Base-by-base conservation (phyloP, 2,797 vertebrate genomes). In the Neosilurus hyrtlii region DNA sequence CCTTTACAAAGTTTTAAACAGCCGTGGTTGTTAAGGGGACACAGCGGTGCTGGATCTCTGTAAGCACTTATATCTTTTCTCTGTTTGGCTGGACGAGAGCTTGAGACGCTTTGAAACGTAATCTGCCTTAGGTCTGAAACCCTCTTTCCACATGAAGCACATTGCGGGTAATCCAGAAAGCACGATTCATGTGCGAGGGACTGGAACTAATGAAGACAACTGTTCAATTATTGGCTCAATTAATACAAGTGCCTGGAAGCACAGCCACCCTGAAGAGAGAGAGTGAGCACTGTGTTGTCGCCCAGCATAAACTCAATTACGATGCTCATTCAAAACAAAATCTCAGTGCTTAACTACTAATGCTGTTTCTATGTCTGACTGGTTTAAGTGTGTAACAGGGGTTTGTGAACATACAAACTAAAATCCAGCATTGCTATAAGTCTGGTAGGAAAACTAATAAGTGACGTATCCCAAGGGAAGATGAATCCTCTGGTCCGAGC, bases 141-240 rank as follows among this genome's bases (percentile, higher is more conserved):
- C 79, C 71, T 59, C 81, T 88, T 87, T 89, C 83, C 59, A 82
- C 84, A 86, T 83, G 20, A 88, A 92, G 91, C 90, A 89, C 91
- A 91, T 92, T 85, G 86, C 87, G 88, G 87, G 87, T 92, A 94
- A 94, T 93, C 92, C 85, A 83, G 76, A 90, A 89, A 90, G 87
- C 74, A 87, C 88, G 91, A 89, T 90, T 91, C 82, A 89, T 88
- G 90, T 90, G 92, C 92, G 89, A 81, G 86, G 88, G 88, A 93
- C 92, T 92, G 92, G 93, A 95, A 95, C 94, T 94, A 94, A 95
- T 94, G 92, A 94, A 93, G 93, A 95, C 93, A 94, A 94, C 94
- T 94, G 93, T 94, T 94, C 94, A 94, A 94, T 95, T 95, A 94
- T 89, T 83, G 90, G 91, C 92, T 93, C 93, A 93, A 95, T 95